Base-by-base conservation (phyloP, 2,797 vertebrate genomes). In the Natrix natrix region DNA sequence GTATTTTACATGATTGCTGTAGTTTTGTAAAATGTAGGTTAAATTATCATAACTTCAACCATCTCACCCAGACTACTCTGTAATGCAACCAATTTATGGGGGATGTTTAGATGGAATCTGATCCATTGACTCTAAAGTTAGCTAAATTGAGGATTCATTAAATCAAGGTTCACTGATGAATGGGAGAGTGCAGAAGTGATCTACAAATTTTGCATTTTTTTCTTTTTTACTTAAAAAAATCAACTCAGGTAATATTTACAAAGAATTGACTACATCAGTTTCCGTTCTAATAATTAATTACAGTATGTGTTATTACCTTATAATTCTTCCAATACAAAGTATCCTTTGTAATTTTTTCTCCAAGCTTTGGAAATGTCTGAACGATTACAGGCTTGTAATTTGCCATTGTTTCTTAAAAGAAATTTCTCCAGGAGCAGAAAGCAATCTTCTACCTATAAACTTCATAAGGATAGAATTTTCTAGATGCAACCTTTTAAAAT, bases 321-420 rank as follows among this genome's bases (percentile, higher is more conserved):
- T 99, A 99, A 93, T 98, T 98, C 92, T 98, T 98, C 99, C 99
- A 99, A 95, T 99, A 99, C 17, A 99, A 69, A 4, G 99, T 99
- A 94, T 99, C 99, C 94, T 99, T 98, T 12, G 99, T 99, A 95
- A 99, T 97, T 97, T 97, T 98, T 95, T 99, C 98, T 93, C 99
- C 99, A 92, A 99, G 98, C 96, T 97, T 97, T 87, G 99, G 99
- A 94, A 98, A 98, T 0, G 97, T 95, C 90, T 97, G 98, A 88
- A 99, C 97, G 95, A 97, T 97, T 20, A 98, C 98, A 11, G 98
- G 98, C 94, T 98, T 99, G 96, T 98, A 99, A 0, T 97, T 96
- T 57, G 98, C 98, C 99, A 99, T 99, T 94, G 93, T 93, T 98
- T 97, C 91, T 97, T 96, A 87, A 93, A 87, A 24, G 93, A 61